These are phyloP conservation scores for Cyphomyrus plagiostoma DNA, from an alignment of 2,113 vertebrate species.

Conservation along the genomic window DNA sequence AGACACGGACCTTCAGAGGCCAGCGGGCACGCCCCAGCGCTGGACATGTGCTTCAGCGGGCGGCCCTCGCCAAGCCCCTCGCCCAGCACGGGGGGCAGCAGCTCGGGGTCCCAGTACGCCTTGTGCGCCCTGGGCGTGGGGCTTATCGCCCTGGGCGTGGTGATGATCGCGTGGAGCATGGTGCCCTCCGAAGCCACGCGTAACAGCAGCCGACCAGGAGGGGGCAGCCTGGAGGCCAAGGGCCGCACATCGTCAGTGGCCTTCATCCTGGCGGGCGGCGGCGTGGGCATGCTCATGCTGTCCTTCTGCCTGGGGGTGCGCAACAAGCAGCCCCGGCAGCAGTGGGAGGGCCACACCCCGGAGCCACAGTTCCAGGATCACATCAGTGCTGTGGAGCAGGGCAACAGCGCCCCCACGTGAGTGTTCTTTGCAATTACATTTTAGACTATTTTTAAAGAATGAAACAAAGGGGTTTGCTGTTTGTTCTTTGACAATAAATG, in stretches of 20 bases:
- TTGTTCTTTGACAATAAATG: not conserved
- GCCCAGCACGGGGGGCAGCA: constrained; percentile 28
- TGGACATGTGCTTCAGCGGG: constrained; percentile 19
- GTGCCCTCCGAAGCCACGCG: constrained; percentile 61
- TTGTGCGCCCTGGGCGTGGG: constrained; percentile 85
- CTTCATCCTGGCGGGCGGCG: constrained; percentile 79
- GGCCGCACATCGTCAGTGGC: constrained; percentile 83
- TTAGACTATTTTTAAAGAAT: not conserved
- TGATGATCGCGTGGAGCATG: constrained; percentile 93
- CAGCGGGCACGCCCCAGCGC: not conserved
- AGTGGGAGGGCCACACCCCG: constrained; percentile 37
- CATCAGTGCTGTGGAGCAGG: not conserved
- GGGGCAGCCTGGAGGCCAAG: constrained; percentile 45
- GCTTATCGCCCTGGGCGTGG: constrained; percentile 80
- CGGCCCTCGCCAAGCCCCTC: constrained; percentile 6
- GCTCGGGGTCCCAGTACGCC: constrained; percentile 79
- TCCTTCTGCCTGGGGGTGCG: constrained; percentile 80
- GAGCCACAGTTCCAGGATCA: constrained; percentile 12
- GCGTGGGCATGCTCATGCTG: constrained; percentile 74
- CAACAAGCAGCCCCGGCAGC: constrained; percentile 67
- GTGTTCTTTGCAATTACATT: not conserved
- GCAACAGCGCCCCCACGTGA: not conserved
- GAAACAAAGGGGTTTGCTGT: not conserved
- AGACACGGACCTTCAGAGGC: not conserved
- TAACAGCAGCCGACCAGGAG: constrained; percentile 30